Percentiles rank a stretch among this genome's conserved stretches.
Conservation (phyloP, 2,888 invertebrate species). For the Buathra laborator region DNA sequence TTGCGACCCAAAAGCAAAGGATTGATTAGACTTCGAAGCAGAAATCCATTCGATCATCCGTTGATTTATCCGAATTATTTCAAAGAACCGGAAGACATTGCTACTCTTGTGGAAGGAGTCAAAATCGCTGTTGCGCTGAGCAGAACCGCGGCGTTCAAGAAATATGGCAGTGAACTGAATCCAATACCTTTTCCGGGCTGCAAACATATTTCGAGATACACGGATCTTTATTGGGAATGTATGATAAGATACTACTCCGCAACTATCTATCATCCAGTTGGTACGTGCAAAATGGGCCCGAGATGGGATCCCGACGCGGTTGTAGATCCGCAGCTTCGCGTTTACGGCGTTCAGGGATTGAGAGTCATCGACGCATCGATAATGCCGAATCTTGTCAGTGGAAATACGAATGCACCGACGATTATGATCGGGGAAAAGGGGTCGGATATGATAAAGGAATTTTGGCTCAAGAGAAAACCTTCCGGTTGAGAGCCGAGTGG, state of each 20-base stretch:
- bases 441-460: conserved; percentile 94
- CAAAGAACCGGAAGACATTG: conserved; percentile 91
- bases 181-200: conserved; percentile 92
- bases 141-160: conserved; percentile 91
- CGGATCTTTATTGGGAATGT: conserved; percentile 94
- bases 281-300: conserved; percentile 96
- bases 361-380: conserved; percentile 94
- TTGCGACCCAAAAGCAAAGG: conserved; percentile 95
- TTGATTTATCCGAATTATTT: conserved; percentile 97
- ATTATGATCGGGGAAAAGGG: conserved; percentile 97
- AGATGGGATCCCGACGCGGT: conserved; percentile 94
- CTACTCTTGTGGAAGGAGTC: conserved; percentile 93
- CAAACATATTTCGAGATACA: conserved; percentile 88
- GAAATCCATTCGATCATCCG: conserved; percentile 95
- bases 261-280: conserved; percentile 95
- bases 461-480: conserved; percentile 88
- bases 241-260: conserved; percentile 93
- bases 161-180: conserved; percentile 90
- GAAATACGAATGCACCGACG: conserved; percentile 94
- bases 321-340: conserved; percentile 92
- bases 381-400: conserved; percentile 94
- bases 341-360: conserved; percentile 92
- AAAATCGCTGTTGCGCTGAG: conserved; percentile 94
- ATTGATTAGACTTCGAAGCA: conserved; percentile 91
- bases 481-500: background rate